Conservation (phyloP, 2,797 vertebrate genomes). For the Ispidina lecontei region DNA sequence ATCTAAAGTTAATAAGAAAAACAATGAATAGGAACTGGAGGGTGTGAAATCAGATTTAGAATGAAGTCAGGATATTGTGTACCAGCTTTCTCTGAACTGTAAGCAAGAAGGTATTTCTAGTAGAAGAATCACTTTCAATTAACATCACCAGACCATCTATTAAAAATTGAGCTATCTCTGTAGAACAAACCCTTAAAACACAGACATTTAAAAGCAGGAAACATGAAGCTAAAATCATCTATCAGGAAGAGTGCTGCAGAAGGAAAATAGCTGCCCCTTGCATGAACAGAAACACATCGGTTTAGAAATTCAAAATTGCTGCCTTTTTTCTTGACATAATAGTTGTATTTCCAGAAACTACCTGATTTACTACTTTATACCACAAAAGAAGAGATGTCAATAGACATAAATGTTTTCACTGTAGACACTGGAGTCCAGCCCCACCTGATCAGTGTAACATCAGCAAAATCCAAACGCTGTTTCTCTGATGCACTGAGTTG, state of each 20-base stretch:
- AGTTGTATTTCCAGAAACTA: neutral
- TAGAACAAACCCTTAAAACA: neutral
- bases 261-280: neutral
- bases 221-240: neutral
- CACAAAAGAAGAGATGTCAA: neutral
- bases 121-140: neutral
- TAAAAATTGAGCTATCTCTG: neutral
- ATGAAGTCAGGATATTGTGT: neutral
- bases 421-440: neutral
- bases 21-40: neutral
- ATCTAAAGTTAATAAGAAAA: slow-evolving; percentile 34
- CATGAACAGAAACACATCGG: neutral
- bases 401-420: neutral
- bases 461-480: neutral
- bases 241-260: neutral
- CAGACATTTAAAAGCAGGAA: neutral
- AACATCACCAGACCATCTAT: neutral
- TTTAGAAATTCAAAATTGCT: neutral
- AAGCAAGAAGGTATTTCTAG: neutral
- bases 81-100: neutral
- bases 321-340: neutral
- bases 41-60: slow-evolving; percentile 26
- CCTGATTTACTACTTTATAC: neutral
- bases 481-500: neutral
- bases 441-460: too few species aligned